phyloP scores from a whole-genome alignment of 2,888 invertebrate species.

The Caenorhabditis imperialis region DNA sequence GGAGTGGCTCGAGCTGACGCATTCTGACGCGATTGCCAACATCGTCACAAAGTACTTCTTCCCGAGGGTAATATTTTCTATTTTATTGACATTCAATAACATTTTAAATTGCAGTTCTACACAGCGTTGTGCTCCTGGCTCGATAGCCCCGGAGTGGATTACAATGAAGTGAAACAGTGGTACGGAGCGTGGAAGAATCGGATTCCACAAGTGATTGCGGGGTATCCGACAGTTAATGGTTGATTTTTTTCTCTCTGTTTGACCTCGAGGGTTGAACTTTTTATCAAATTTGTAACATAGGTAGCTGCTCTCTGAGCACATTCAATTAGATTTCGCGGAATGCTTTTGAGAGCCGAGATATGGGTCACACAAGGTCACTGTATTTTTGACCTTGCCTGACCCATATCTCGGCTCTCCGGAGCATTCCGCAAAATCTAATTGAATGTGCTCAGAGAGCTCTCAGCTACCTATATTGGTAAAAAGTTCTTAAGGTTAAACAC shows the following conservation, averaged over 20 bases:
- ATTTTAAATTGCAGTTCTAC: constrained; percentile 78
- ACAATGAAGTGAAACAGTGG: constrained; percentile 91
- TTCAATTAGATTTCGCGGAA: no score
- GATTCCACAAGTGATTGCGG: constrained; percentile 81
- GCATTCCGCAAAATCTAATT: no score
- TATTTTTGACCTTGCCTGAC: no score
- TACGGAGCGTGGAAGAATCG: constrained; percentile 84
- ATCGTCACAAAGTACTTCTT: constrained; percentile 91
- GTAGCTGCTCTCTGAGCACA: no score
- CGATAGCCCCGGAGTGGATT: constrained; percentile 88
- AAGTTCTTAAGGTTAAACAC: no score
- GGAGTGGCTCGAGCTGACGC: constrained; percentile 91
- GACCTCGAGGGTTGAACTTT: neutral
- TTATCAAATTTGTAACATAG: neutral
- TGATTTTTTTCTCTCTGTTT: neutral
- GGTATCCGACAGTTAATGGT: constrained; percentile 68
- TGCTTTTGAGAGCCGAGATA: no score
- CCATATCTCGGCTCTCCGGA: no score
- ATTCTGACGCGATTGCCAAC: constrained; percentile 85
- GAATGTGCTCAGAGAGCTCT: no score
- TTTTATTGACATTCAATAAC: constrained; percentile 10
- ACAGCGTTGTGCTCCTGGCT: constrained; percentile 85
- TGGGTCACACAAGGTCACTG: no score
- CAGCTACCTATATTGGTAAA: no score
- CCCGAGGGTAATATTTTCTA: constrained; percentile 84